A percentile compares a stretch with the other conserved stretches of the same genome.
Conservation (phyloP, 2,113 vertebrate species). For the Harpagus bidentatus region DNA sequence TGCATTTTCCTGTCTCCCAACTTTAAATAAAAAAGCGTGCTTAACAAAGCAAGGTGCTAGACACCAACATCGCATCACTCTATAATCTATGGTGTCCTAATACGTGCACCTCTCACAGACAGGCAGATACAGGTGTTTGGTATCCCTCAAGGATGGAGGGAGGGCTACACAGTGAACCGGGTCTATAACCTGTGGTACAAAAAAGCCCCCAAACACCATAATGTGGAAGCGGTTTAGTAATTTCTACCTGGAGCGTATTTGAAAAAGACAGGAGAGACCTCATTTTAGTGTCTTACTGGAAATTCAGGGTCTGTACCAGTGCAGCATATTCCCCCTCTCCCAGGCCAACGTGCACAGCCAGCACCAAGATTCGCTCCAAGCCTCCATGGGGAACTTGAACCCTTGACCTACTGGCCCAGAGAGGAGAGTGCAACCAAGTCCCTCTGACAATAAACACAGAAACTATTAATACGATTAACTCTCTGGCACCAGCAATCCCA, state of each 20-base stretch:
- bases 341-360: neutral
- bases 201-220: neutral
- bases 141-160: neutral
- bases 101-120: neutral
- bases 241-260: neutral
- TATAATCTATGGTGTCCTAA: neutral
- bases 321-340: neutral
- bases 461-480: constrained; percentile 25
- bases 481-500: neutral
- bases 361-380: neutral
- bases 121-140: neutral
- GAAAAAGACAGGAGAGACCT: neutral
- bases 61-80: neutral
- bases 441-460: constrained; percentile 42
- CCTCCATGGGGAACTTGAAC: neutral
- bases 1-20: neutral
- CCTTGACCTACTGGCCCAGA: constrained; percentile 1
- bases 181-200: neutral
- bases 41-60: neutral
- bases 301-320: neutral
- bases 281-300: neutral
- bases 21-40: neutral
- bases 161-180: neutral
- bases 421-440: constrained; percentile 12
- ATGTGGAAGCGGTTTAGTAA: accelerated